phyloP scores from a whole-genome alignment of 2,113 vertebrate species.

The Shinisaurus crocodilurus region DNA sequence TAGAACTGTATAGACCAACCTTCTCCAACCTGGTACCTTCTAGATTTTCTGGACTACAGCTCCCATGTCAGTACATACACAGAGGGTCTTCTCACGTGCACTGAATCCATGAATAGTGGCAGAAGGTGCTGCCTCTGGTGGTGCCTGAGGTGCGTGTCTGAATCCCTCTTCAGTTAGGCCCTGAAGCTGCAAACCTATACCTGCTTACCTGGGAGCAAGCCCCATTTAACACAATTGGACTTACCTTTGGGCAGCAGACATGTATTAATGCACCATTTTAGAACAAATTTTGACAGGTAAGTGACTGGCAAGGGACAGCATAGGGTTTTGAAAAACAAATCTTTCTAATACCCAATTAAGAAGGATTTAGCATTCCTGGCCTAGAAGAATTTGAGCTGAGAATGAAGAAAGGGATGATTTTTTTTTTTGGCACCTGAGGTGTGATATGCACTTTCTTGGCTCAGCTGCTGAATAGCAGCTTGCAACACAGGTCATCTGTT shows the following conservation, averaged over 20 bases:
- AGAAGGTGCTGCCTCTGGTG: no score
- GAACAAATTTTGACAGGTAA: not conserved
- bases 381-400: not conserved
- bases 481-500: not conserved
- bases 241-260: not conserved
- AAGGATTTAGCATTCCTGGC: not conserved
- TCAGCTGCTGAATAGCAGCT: not conserved
- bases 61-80: no score
- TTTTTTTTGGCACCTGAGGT: not conserved
- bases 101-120: no score
- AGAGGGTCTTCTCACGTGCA: no score
- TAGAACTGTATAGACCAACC: accelerated
- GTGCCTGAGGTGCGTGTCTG: not conserved
- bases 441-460: not conserved
- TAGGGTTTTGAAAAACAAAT: constrained; percentile 4
- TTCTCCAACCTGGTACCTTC: no score
- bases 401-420: not conserved
- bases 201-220: not conserved
- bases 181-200: not conserved
- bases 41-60: no score
- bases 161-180: no score
- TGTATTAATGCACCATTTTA: not conserved
- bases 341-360: not conserved
- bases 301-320: not conserved
- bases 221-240: not conserved